Base-by-base conservation (phyloP, 2,888 invertebrate species). In the Eristalis pertinax region DNA sequence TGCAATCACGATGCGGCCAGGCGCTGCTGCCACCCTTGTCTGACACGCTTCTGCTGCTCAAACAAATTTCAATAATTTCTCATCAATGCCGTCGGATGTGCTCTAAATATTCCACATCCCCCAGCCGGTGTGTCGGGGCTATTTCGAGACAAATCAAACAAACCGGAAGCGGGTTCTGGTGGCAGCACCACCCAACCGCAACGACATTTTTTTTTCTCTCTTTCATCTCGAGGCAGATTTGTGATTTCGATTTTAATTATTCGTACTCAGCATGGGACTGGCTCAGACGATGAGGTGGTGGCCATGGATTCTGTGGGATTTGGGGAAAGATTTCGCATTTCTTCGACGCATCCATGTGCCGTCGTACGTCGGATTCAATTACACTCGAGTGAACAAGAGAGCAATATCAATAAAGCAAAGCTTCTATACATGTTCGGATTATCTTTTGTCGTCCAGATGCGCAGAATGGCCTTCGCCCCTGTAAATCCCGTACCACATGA, bases 381-480 rank as follows among this genome's bases (percentile, higher is more conserved):
- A 38, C 38, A 38, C 38, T 13, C 13, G 13, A 38, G 38, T 13
- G 38, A 38, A 38, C 38, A 38, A 38, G 38, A 13, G 38, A 5
- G 8, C 38, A 38, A 62, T 62, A 74, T 74, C 82, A 77, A 85
- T 82, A 73, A 82, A 77, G 60, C 63, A 76, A 32, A 73, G 62
- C 63, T 73, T 63, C 29, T 5, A 58, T 68, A 70, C 38, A 63
- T 68, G 80, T 79, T 75, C 24, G 67, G 73, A 76, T 76, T 85
- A 82, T 82, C 82, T 77, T 74, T 77, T 43, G 73, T 75, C 65
- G 77, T 58, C 79, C 65, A 73, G 67, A 72, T 81, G 75, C 72
- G 80, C 35, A 3, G 62, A 62, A 72, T 84, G 80, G 67, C 60
- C 62, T 84, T 80, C 70, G 62, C 56, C 7, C 43, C 13, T 75